Conservation (phyloP, 2,888 invertebrate genomes). For the Anodontia alba region DNA sequence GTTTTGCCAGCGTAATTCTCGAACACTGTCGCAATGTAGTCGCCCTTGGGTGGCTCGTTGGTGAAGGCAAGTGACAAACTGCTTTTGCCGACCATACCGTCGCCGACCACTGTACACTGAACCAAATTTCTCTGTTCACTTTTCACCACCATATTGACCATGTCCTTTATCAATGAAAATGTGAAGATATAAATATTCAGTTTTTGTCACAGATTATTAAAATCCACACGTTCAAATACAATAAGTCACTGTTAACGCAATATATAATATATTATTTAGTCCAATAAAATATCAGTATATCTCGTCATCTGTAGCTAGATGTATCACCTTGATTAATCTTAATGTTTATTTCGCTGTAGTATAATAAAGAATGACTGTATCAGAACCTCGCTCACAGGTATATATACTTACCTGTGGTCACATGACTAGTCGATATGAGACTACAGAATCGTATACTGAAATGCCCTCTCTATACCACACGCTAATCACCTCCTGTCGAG, state of each 20-base stretch:
- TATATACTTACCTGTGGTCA: slow-evolving; percentile 15
- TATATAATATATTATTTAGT: too few species aligned
- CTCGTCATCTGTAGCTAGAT: too few species aligned
- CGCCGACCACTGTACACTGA: slow-evolving; percentile 74
- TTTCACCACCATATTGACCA: slow-evolving; percentile 49
- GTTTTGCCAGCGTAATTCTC: slow-evolving; percentile 72
- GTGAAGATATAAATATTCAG: too few species aligned
- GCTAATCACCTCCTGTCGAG: slow-evolving; percentile 15
- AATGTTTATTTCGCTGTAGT: not conserved
- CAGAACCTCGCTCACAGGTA: not conserved
- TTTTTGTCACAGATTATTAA: too few species aligned
- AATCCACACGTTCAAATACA: too few species aligned
- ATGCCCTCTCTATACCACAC: slow-evolving; percentile 3
- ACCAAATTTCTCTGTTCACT: slow-evolving; percentile 57
- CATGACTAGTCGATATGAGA: not conserved
- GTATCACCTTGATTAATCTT: too few species aligned
- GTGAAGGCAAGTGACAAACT: slow-evolving; percentile 70
- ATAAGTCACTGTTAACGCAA: too few species aligned
- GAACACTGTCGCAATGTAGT: slow-evolving; percentile 73
- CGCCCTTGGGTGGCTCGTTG: slow-evolving; percentile 29
- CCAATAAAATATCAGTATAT: not conserved
- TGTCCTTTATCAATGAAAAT: not conserved
- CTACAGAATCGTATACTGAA: not conserved
- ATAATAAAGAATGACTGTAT: not conserved
- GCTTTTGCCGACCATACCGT: slow-evolving; percentile 78